Conservation (phyloP, 2,797 vertebrate species). For the Gymnothorax javanicus region DNA sequence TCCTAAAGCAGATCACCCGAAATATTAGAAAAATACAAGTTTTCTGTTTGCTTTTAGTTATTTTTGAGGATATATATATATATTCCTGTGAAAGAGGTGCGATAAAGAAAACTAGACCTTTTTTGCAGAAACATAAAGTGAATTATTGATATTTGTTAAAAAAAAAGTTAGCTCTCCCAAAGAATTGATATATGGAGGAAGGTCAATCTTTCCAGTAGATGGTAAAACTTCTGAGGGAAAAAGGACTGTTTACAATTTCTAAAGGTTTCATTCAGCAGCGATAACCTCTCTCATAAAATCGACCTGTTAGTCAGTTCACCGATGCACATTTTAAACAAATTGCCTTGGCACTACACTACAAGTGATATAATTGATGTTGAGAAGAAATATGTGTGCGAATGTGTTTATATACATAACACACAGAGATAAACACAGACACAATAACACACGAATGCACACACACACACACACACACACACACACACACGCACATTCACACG, state of each 20-base stretch:
- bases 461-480: background rate
- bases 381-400: background rate
- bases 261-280: background rate
- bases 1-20: background rate
- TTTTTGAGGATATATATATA: background rate
- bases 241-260: background rate
- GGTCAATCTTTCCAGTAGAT: constrained; percentile 18
- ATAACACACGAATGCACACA: background rate
- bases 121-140: background rate
- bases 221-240: constrained; percentile 1
- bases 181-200: background rate
- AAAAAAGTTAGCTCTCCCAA: background rate
- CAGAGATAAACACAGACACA: background rate
- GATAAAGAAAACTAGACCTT: background rate
- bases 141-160: background rate
- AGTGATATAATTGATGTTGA: background rate
- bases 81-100: constrained; percentile 10
- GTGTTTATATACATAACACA: background rate
- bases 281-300: background rate
- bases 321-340: background rate
- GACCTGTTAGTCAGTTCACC: background rate
- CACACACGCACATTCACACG: background rate
- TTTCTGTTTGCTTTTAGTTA: constrained; percentile 12
- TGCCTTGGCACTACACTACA: background rate
- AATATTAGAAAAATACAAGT: constrained; percentile 17